Percentiles rank a stretch among this genome's conserved stretches.
Conservation (phyloP, 1,140 invertebrate genomes). For the Aphaenogaster ashmeadi region DNA sequence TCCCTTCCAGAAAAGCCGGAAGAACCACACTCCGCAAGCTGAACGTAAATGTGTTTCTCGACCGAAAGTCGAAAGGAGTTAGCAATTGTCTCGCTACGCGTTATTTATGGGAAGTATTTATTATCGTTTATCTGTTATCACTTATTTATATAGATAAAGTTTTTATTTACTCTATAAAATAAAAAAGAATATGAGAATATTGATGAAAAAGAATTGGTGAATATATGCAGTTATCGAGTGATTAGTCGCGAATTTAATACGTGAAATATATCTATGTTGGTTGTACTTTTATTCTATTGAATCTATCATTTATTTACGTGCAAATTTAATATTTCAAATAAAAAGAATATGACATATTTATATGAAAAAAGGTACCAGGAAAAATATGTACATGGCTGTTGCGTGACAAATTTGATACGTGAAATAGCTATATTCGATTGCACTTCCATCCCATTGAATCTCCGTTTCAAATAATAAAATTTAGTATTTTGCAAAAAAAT, state of each 20-base stretch:
- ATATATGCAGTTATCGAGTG: not conserved
- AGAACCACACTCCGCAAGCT: not conserved
- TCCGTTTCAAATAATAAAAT: constrained; percentile 24
- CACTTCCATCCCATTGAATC: constrained; percentile 10
- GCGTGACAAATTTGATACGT: constrained; percentile 24
- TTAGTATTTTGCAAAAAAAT: not conserved
- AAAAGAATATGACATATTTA: constrained; percentile 14
- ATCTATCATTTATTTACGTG: constrained; percentile 19
- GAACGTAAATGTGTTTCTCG: constrained; percentile 1
- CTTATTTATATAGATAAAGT: not conserved
- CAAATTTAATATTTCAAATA: constrained; percentile 16
- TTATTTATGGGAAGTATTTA: not conserved
- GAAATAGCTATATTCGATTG: constrained; percentile 22
- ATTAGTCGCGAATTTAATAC: constrained; percentile 30
- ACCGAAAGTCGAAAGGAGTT: constrained; percentile 21
- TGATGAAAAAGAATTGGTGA: not conserved
- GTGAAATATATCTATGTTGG: not conserved
- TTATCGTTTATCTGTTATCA: not conserved
- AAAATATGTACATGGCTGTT: not conserved
- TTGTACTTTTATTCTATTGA: constrained; percentile 20
- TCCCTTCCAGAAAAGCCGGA: not conserved
- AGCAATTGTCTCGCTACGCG: not conserved
- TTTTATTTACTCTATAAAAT: constrained; percentile 12
- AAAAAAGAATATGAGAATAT: not conserved
- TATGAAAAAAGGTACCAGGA: not conserved